Evolutionary conservation across 2,797 vertebrate species (phyloP).

Genomic region (Bucorvus abyssinicus): DNA sequence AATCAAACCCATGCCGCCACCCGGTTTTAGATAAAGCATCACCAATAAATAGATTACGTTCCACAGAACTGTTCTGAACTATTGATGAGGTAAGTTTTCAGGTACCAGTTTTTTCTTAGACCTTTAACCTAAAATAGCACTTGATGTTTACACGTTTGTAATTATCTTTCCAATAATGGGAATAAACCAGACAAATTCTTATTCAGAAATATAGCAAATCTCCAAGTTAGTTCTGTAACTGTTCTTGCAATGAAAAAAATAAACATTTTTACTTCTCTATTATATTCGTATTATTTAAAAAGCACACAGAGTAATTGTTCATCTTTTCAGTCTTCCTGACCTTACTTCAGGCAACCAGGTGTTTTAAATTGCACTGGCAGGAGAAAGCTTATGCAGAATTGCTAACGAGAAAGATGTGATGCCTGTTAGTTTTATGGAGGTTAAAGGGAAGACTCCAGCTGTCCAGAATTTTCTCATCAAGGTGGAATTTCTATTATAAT

Average conservation of each 20-base stretch:
- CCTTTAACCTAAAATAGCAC: background rate
- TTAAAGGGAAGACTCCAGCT: background rate
- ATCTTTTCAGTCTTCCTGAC: background rate
- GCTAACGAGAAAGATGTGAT: background rate
- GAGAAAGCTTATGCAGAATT: background rate
- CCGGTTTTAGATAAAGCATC: background rate
- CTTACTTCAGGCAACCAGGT: background rate
- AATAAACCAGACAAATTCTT: background rate
- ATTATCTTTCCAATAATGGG: background rate
- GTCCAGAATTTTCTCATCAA: background rate
- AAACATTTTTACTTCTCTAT: background rate
- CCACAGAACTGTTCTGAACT: background rate
- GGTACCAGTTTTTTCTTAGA: background rate
- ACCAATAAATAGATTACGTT: background rate
- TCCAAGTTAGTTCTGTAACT: background rate
- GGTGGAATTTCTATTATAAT: background rate
- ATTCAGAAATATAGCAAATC: background rate
- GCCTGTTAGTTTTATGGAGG: background rate
- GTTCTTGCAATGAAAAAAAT: background rate
- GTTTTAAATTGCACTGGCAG: background rate
- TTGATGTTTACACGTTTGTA: background rate
- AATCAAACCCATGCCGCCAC: background rate
- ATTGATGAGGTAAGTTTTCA: background rate
- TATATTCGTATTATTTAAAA: background rate
- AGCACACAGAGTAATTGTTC: background rate